These are phyloP conservation scores for Sesamia inferens DNA, from an alignment of 2,888 invertebrate species.

Conservation along the genomic window DNA sequence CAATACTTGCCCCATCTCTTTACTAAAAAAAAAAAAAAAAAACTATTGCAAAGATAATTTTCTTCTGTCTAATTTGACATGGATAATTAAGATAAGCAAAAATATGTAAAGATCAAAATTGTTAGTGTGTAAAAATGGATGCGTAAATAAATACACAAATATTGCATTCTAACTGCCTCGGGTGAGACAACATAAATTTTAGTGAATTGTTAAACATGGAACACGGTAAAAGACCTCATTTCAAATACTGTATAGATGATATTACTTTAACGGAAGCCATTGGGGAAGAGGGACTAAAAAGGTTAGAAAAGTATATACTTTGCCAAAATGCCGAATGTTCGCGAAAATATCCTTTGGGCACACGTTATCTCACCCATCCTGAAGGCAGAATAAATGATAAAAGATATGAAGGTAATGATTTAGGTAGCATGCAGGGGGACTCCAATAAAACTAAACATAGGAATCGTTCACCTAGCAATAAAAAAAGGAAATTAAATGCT, in stretches of 20 bases:
- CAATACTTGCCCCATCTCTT: not conserved
- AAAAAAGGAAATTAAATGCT: not conserved
- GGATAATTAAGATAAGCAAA: constrained; percentile 30
- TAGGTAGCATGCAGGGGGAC: constrained; percentile 37
- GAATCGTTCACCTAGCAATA: not conserved
- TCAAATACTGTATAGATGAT: not conserved
- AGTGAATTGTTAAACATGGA: constrained; percentile 33
- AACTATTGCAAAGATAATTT: not conserved
- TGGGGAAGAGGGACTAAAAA: constrained; percentile 3
- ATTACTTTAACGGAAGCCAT: not conserved
- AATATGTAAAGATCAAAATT: constrained; percentile 39
- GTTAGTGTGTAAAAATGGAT: constrained; percentile 17
- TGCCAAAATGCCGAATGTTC: constrained; percentile 13
- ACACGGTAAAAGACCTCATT: not conserved
- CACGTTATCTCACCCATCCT: constrained; percentile 35
- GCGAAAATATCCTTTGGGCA: constrained; percentile 11
- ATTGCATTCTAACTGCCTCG: constrained; percentile 12
- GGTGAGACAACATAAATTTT: constrained; percentile 47
- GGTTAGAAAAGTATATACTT: constrained; percentile 2
- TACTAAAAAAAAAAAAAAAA: not conserved
- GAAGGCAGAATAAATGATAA: constrained; percentile 34
- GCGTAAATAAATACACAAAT: constrained; percentile 4
- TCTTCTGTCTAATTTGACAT: constrained; percentile 19
- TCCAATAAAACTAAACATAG: constrained; percentile 9
- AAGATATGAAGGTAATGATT: constrained; percentile 6